Evolutionary conservation across 2,113 vertebrate species (phyloP).

Genomic region (Suncus etruscus): DNA sequence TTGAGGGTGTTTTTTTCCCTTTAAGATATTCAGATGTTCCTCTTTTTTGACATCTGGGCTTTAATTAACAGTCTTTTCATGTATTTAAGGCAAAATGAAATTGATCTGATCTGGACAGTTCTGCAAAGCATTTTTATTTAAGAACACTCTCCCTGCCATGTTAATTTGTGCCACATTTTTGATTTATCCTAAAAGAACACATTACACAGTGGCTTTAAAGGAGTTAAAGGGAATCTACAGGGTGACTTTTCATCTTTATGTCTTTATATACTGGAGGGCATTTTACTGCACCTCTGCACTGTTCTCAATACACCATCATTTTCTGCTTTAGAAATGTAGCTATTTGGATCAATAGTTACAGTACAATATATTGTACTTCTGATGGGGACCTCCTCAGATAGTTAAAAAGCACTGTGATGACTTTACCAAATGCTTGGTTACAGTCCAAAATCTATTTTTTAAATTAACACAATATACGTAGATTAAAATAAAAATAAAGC

Average conservation of each 20-base stretch:
- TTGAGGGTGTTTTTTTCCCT: slow-evolving; percentile 84
- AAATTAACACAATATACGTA: slow-evolving; percentile 72
- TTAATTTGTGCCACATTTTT: slow-evolving; percentile 85
- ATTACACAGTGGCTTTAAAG: slow-evolving; percentile 86
- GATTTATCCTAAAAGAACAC: slow-evolving; percentile 86
- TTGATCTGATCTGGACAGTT: slow-evolving; percentile 63
- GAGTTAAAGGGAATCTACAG: slow-evolving; percentile 88
- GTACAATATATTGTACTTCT: slow-evolving; percentile 89
- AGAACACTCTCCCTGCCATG: slow-evolving; percentile 73
- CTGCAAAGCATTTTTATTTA: slow-evolving; percentile 79
- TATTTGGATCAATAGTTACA: slow-evolving; percentile 92
- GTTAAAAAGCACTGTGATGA: slow-evolving; percentile 64
- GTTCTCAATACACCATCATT: slow-evolving; percentile 91
- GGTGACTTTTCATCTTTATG: slow-evolving; percentile 90
- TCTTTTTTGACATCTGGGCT: slow-evolving; percentile 79
- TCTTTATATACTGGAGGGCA: slow-evolving; percentile 91
- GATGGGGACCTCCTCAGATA: slow-evolving; percentile 87
- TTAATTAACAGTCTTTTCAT: slow-evolving; percentile 81
- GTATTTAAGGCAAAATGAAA: slow-evolving; percentile 82
- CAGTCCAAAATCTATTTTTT: slow-evolving; percentile 71
- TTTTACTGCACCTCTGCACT: slow-evolving; percentile 89
- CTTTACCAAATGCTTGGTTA: slow-evolving; percentile 77
- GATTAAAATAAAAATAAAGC: slow-evolving; percentile 72
- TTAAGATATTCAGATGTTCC: slow-evolving; percentile 83
- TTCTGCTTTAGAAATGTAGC: slow-evolving; percentile 93